These are phyloP conservation scores for Acheta domesticus DNA, from an alignment of 2,888 invertebrate genomes.

Conservation along the genomic window DNA sequence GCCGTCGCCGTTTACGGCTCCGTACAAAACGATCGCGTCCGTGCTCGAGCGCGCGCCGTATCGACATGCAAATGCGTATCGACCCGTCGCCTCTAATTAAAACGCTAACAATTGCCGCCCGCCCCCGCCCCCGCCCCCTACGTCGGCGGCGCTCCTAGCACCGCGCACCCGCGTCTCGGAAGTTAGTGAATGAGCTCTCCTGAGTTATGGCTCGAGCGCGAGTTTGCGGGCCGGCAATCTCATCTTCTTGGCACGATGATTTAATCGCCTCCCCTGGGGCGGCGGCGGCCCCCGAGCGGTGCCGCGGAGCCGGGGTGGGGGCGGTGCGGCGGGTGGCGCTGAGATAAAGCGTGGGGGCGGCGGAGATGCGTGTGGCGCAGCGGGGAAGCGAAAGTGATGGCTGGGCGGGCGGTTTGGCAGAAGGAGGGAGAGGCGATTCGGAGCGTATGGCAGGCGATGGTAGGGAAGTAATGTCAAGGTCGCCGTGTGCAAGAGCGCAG, in stretches of 20 bases:
- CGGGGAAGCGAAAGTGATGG: too few species aligned
- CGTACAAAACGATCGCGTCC: not conserved
- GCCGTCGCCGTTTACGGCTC: not conserved
- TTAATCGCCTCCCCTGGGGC: not conserved
- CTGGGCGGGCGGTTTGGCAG: too few species aligned
- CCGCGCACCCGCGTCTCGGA: not conserved
- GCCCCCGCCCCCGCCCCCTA: too few species aligned
- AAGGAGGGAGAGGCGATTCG: too few species aligned
- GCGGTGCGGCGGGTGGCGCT: not conserved
- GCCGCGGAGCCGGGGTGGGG: not conserved
- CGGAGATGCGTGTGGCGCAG: not conserved
- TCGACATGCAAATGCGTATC: not conserved
- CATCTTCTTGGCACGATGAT: not conserved
- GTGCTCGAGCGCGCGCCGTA: not conserved
- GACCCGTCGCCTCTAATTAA: not conserved
- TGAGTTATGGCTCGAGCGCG: not conserved
- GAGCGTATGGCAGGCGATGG: too few species aligned
- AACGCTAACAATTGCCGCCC: not conserved
- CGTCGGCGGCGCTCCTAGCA: not conserved
- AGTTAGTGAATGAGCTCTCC: not conserved
- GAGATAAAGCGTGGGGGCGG: not conserved
- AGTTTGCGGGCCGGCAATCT: constrained; percentile 1
- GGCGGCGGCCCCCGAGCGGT: not conserved
- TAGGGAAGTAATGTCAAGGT: too few species aligned
- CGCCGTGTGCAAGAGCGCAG: not conserved